Evolutionary conservation across 1,140 invertebrate species (phyloP), one percentile per base, ranked within the genome.

Genomic region (Psix sp.): DNA sequence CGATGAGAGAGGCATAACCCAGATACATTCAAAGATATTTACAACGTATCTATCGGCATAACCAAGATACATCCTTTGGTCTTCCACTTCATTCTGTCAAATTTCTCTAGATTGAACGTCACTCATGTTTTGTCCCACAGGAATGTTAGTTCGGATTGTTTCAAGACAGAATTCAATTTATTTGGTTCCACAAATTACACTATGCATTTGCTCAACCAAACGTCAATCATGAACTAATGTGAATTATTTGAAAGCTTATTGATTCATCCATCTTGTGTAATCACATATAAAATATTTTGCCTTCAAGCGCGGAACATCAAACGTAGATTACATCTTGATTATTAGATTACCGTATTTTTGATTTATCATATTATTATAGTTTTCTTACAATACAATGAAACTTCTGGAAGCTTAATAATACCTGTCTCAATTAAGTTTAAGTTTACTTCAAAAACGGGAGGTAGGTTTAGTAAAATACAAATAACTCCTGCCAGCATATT

Each of bases 1-100:
- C 13, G 14, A 5, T 1, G 10, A 36, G 39, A 13, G n/a, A 29
- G n/a, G n/a, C 15, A 18, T 9, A 33, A 43, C 38, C 31, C 18
- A 67, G 38, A 67, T 57, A 48, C 63, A 42, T 67, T 67, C 45
- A 17, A 18, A 57, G 63, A 67, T 67, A 67, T 67, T 57, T 57
- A 42, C 51, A 51, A 57, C 3, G 15, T 57, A n/a, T n/a, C 36
- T 31, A 43, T 51, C 14, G 38, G 63, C 29, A 67, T 57, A 15
- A 20, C 62, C 42, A 49, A 57, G 62, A 66, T 56, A 33, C 48
- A 16, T 49, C 31, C 42, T 14, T 57, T 24, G 51, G 51, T 35
- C 33, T 46, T 54, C 48, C 48, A 38, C 49, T 66, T 66, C 35
- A 49, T 45, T 33, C 33, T 66, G 36, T 52, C 43, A 66, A 57